Percentiles rank a stretch among this genome's conserved stretches.
Evolutionary conservation across 2,888 invertebrate genomes (phyloP).

Genomic region (Drosophila suboccidentalis): DNA sequence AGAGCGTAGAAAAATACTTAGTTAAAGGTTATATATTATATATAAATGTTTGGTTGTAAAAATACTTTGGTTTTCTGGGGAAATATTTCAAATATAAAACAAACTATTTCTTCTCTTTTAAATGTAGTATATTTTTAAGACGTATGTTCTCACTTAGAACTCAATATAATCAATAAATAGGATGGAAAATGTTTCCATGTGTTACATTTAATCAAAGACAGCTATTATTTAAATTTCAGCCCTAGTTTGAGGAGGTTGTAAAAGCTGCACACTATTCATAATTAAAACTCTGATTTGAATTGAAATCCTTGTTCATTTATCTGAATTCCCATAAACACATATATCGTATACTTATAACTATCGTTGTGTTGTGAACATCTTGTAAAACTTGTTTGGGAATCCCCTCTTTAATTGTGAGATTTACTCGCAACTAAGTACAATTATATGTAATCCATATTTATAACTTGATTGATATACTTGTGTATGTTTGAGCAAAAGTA

Average conservation of each 20-base stretch:
- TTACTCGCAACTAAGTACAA: conserved; percentile 5
- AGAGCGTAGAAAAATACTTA: not conserved
- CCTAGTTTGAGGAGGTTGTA: too few species aligned
- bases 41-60: not conserved
- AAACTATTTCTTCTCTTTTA: too few species aligned
- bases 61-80: not conserved
- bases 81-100: not conserved
- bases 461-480: conserved; percentile 46
- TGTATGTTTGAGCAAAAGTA: conserved; percentile 10
- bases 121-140: too few species aligned
- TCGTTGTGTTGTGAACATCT: not conserved
- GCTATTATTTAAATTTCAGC: too few species aligned
- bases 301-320: not conserved
- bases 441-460: conserved; percentile 17
- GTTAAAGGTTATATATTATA: not conserved
- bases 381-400: not conserved
- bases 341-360: too few species aligned
- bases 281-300: not conserved
- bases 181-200: too few species aligned
- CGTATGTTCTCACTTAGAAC: too few species aligned
- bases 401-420: not conserved
- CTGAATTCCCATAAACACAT: not conserved
- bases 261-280: not conserved
- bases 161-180: too few species aligned
- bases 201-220: too few species aligned